Percentiles rank a stretch among this genome's conserved stretches.
Evolutionary conservation across 2,888 invertebrate species (phyloP).

Genomic region (Calameuta pallipes): DNA sequence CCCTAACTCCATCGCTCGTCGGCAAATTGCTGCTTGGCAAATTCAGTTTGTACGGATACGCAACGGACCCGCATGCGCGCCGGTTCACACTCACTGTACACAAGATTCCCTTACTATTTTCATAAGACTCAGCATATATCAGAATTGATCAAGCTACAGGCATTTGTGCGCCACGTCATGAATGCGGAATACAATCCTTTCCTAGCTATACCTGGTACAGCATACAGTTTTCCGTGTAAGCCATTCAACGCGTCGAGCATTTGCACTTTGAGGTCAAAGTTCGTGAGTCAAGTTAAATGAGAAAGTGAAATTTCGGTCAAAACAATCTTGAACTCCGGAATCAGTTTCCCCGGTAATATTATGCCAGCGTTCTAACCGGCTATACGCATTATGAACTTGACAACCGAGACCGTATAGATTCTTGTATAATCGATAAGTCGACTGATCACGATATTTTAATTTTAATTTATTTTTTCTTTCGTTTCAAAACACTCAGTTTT

Average conservation of each 20-base stretch:
- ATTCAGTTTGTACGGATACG: conserved; percentile 10
- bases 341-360: background rate
- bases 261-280: background rate
- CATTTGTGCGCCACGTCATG: background rate
- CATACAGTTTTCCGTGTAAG: too few relatives aligned
- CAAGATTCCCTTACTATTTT: background rate
- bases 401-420: background rate
- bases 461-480: background rate
- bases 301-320: background rate
- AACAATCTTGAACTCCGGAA: background rate
- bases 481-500: background rate
- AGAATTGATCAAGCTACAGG: background rate
- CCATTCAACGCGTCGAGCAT: background rate
- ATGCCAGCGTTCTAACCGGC: background rate
- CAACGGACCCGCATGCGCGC: background rate
- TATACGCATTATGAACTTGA: background rate
- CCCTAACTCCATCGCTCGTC: conserved; percentile 25
- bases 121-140: background rate
- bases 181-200: background rate
- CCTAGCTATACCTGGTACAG: too few relatives aligned
- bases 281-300: background rate
- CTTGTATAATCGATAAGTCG: background rate
- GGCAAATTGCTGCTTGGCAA: conserved; percentile 25
- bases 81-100: background rate
- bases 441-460: background rate